These are phyloP conservation scores for Pogonocichla stellata DNA, from an alignment of 2,113 vertebrate species.

Conservation along the genomic window DNA sequence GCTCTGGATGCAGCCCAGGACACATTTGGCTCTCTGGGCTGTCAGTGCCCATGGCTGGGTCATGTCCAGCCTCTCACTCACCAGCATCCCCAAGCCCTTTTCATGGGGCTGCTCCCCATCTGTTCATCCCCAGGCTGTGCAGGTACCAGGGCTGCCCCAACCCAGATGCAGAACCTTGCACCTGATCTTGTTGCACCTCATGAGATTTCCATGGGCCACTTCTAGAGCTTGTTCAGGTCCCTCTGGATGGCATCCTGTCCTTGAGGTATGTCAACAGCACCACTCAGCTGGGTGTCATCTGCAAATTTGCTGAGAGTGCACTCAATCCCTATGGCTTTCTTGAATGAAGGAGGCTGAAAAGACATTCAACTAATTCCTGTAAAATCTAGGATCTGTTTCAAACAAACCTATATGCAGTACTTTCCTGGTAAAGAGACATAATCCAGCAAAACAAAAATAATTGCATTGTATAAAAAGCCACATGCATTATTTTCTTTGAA, in stretches of 20 bases:
- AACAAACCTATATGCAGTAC: neutral
- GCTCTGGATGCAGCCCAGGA: neutral
- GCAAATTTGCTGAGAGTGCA: neutral
- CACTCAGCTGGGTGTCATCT: neutral
- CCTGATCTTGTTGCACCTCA: neutral
- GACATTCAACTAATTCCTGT: neutral
- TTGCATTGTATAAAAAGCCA: neutral
- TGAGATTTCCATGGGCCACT: neutral
- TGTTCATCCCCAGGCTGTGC: neutral
- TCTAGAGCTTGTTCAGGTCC: neutral
- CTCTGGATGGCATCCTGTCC: neutral
- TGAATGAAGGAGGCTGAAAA: neutral
- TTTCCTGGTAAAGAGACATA: neutral
- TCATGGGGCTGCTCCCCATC: accelerated
- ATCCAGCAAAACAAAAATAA: neutral
- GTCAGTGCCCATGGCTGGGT: accelerated
- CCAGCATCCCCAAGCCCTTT: neutral
- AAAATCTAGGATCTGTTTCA: neutral
- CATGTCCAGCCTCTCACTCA: too few relatives aligned
- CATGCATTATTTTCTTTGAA: neutral
- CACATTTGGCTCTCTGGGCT: accelerated
- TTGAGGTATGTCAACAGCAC: neutral
- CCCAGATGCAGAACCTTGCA: neutral
- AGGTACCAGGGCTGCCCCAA: neutral
- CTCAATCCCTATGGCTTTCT: neutral